These are phyloP conservation scores for Rallus limicola DNA, from an alignment of 2,113 vertebrate genomes.

Conservation along the genomic window DNA sequence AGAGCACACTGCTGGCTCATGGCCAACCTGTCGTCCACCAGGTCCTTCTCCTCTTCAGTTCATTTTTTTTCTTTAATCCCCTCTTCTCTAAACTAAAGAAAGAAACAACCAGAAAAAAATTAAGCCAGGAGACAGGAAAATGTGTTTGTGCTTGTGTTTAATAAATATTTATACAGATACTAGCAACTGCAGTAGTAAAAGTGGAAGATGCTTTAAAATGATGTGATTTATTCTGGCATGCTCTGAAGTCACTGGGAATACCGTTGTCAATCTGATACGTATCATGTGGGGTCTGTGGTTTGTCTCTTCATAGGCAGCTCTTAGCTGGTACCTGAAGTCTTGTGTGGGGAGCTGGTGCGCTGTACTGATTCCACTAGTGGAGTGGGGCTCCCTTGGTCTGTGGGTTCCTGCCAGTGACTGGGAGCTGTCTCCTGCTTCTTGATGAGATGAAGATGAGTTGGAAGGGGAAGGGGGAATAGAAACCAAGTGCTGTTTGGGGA, in stretches of 20 bases:
- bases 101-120: neutral
- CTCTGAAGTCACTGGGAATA: neutral
- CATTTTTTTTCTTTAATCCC: neutral
- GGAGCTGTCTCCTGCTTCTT: neutral
- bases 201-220: neutral
- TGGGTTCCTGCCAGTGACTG: neutral
- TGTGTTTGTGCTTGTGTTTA: neutral
- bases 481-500: neutral
- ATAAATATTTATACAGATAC: neutral
- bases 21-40: too few species aligned
- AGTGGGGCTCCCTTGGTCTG: neutral
- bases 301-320: rapidly evolving
- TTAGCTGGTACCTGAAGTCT: neutral
- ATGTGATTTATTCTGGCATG: neutral
- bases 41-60: neutral
- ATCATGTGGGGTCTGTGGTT: neutral
- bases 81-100: neutral
- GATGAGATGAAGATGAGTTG: neutral
- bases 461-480: neutral
- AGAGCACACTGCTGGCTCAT: too few species aligned
- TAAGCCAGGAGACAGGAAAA: neutral
- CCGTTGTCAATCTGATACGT: neutral
- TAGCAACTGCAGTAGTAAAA: neutral
- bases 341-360: neutral
- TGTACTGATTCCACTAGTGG: neutral